phyloP scores from a whole-genome alignment of 2,888 invertebrate species.

The Cephus sareptanus region DNA sequence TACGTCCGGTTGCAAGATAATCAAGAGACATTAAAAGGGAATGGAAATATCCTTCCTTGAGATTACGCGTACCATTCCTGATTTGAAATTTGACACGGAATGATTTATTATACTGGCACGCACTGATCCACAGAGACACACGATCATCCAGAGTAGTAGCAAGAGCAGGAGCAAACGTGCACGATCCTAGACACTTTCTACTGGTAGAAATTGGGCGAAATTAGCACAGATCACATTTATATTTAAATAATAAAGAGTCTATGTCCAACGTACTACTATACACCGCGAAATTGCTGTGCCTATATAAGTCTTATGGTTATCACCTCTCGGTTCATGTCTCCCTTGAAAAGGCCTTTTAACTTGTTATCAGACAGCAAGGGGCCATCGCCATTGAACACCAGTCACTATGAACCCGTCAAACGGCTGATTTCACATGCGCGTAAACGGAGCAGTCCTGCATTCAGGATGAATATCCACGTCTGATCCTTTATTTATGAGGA shows the following conservation, averaged over 20 bases:
- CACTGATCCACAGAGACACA: not conserved
- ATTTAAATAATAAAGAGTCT: not conserved
- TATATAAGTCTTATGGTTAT: not conserved
- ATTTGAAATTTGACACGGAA: not conserved
- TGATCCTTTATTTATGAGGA: not conserved
- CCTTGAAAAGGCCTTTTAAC: not conserved
- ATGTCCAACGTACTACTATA: not conserved
- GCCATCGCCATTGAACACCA: constrained; percentile 43
- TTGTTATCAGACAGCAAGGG: constrained; percentile 16
- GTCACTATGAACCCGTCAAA: constrained; percentile 44
- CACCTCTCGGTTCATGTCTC: not conserved
- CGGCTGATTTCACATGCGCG: constrained; percentile 37
- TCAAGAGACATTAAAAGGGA: not conserved
- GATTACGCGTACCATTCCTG: not conserved
- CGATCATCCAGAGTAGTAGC: not conserved
- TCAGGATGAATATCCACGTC: constrained; percentile 1
- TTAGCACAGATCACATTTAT: not conserved
- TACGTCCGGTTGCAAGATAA: not conserved
- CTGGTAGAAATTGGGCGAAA: not conserved
- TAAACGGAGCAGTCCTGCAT: not conserved
- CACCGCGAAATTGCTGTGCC: not conserved
- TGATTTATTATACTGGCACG: not conserved
- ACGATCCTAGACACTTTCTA: constrained; percentile 1
- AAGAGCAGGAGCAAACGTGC: not conserved
- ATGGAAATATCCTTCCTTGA: not conserved